These are phyloP conservation scores for Melanotaenia maccullochi DNA, from an alignment of 2,797 vertebrate species.

Conservation along the genomic window DNA sequence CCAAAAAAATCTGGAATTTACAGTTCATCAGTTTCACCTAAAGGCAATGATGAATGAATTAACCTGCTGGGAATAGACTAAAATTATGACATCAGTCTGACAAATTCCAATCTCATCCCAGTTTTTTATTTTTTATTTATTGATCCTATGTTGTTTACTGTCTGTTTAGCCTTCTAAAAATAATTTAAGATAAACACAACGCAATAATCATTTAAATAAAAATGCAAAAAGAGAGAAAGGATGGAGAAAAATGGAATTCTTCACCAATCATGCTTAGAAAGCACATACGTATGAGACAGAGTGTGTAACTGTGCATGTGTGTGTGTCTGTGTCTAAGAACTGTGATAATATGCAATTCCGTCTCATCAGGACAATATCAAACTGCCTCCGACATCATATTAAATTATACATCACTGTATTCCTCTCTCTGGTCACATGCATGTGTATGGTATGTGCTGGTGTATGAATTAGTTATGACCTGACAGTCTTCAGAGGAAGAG, in stretches of 20 bases:
- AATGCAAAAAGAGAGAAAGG: neutral
- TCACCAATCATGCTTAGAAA: slow-evolving; percentile 17
- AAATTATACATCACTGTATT: slow-evolving; percentile 74
- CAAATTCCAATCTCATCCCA: neutral
- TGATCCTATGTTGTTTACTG: neutral
- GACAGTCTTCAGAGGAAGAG: slow-evolving; percentile 68
- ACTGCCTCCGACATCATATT: slow-evolving; percentile 67
- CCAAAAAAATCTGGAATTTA: neutral
- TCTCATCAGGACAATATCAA: slow-evolving; percentile 80
- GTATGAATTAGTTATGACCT: slow-evolving; percentile 74
- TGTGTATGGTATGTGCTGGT: slow-evolving; percentile 52
- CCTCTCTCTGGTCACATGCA: slow-evolving; percentile 36
- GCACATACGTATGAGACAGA: neutral
- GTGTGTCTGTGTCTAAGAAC: slow-evolving; percentile 34
- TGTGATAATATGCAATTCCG: slow-evolving; percentile 68
- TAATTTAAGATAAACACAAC: neutral
- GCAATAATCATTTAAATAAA: neutral
- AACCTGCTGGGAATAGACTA: neutral
- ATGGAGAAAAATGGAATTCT: slow-evolving; percentile 17
- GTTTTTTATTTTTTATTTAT: neutral
- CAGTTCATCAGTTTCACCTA: neutral
- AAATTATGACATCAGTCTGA: neutral
- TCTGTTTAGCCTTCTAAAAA: neutral
- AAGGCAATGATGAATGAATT: neutral
- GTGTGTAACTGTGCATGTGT: neutral